A percentile compares a stretch with the other conserved stretches of the same genome.
These are phyloP conservation scores for Idris sp. DNA, from an alignment of 1,140 invertebrate species.

Conservation along the genomic window DNA sequence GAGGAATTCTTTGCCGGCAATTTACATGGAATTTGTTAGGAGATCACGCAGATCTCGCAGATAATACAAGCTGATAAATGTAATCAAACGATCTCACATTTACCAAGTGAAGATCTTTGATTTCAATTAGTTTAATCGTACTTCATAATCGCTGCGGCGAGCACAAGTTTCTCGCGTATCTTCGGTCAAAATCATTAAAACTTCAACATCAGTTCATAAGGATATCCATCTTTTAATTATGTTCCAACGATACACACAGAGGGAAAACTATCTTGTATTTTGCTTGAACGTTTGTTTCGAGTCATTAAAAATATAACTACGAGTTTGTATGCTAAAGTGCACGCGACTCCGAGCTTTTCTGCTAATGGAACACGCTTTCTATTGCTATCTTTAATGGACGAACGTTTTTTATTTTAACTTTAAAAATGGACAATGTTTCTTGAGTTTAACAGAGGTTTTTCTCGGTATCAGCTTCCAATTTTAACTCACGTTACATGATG, in stretches of 20 bases:
- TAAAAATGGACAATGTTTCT: no score
- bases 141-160: slow-evolving; percentile 45
- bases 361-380: background rate
- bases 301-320: slow-evolving; percentile 42
- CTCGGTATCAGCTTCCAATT: no score
- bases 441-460: no score
- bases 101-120: slow-evolving; percentile 46
- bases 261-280: slow-evolving; percentile 31
- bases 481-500: no score
- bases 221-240: slow-evolving; percentile 58
- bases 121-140: slow-evolving; percentile 61
- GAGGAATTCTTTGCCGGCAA: slow-evolving; percentile 24
- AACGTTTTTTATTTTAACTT: no score
- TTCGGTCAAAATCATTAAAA: slow-evolving; percentile 55
- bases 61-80: slow-evolving; percentile 41
- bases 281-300: slow-evolving; percentile 16
- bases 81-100: slow-evolving; percentile 52
- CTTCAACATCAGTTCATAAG: slow-evolving; percentile 56
- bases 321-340: slow-evolving; percentile 2
- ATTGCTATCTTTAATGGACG: background rate
- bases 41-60: slow-evolving; percentile 25
- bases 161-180: slow-evolving; percentile 45
- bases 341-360: background rate
- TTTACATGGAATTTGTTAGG: slow-evolving; percentile 36
- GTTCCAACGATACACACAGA: slow-evolving; percentile 26